phyloP scores from a whole-genome alignment of 2,888 invertebrate genomes.

The Philhelius pedissequus region DNA sequence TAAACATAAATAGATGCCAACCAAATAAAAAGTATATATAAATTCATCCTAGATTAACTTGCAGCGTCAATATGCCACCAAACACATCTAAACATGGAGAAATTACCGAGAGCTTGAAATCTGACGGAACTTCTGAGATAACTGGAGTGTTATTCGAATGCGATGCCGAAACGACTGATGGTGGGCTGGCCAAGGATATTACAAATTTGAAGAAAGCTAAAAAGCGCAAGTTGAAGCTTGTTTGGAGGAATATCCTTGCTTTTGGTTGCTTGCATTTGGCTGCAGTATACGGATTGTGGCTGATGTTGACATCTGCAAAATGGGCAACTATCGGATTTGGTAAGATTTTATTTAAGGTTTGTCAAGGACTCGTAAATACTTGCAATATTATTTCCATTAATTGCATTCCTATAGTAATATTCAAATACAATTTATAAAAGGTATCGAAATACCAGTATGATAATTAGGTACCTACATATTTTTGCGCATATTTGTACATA shows the following conservation, averaged over 20 bases:
- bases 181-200: slow-evolving; percentile 82
- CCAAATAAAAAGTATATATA: too few species aligned
- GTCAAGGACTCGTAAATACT: too few species aligned
- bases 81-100: too few species aligned
- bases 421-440: too few species aligned
- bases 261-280: slow-evolving; percentile 88
- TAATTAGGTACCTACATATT: too few species aligned
- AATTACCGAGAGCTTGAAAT: slow-evolving; percentile 71
- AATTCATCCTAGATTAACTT: too few species aligned
- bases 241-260: slow-evolving; percentile 91
- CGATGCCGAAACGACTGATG: slow-evolving; percentile 83
- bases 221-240: slow-evolving; percentile 81
- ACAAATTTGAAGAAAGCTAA: slow-evolving; percentile 81
- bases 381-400: not conserved
- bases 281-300: slow-evolving; percentile 87
- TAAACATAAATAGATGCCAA: too few species aligned
- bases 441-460: too few species aligned
- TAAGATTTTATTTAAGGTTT: slow-evolving; percentile 81
- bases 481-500: too few species aligned
- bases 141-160: slow-evolving; percentile 84
- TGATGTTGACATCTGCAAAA: slow-evolving; percentile 87
- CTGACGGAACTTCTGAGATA: slow-evolving; percentile 72
- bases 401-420: too few species aligned
- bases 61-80: too few species aligned
- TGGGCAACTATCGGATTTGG: slow-evolving; percentile 85